A percentile compares a stretch with the other conserved stretches of the same genome.
phyloP scores from a whole-genome alignment of 2,888 invertebrate species.

The Mechanitis messenoides region DNA sequence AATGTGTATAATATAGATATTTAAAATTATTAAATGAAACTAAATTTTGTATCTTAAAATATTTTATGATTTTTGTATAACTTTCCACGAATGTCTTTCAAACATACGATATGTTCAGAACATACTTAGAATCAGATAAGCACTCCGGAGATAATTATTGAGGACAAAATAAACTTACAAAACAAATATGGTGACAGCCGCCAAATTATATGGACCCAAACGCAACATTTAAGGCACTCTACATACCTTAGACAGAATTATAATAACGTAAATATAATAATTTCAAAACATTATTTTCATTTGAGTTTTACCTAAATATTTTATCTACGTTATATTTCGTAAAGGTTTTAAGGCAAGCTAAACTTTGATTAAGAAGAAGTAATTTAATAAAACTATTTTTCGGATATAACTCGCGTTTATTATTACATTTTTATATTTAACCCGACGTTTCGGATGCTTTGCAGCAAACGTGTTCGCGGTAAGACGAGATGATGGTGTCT shows the following conservation, averaged over 20 bases:
- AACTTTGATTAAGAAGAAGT: background rate
- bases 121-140: conserved; percentile 14
- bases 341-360: no score
- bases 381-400: background rate
- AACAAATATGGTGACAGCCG: conserved; percentile 15
- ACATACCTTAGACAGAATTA: conserved; percentile 1
- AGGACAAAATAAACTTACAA: conserved; percentile 22
- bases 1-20: no score
- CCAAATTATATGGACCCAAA: conserved; percentile 20
- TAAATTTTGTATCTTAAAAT: no score
- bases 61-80: background rate
- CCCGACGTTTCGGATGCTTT: no score
- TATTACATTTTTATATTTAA: no score
- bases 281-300: no score
- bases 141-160: conserved; percentile 27
- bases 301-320: background rate
- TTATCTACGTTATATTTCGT: no score
- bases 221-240: conserved; percentile 9
- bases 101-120: conserved; percentile 1
- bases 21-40: no score
- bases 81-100: conserved; percentile 7
- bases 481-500: no score
- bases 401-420: no score
- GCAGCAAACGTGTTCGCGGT: no score
- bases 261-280: background rate